These are phyloP conservation scores for Nycticebus coucang DNA, from an alignment of 2,113 vertebrate species.

Conservation along the genomic window DNA sequence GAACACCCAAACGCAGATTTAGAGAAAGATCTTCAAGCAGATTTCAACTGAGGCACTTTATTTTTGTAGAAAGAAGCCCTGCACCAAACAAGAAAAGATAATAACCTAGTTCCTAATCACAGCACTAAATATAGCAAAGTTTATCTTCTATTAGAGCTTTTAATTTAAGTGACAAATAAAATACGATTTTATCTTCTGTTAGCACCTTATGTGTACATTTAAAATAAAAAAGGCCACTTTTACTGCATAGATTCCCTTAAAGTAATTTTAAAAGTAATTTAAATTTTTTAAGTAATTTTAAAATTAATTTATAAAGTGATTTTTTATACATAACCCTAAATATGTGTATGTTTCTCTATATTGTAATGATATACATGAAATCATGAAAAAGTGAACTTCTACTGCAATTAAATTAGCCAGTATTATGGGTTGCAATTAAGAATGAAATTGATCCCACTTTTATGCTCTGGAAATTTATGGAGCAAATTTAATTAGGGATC, in stretches of 20 bases:
- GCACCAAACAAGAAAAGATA: slow-evolving; percentile 51
- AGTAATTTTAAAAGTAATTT: too few relatives aligned
- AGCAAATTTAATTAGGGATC: neutral
- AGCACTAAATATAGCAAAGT: slow-evolving; percentile 40
- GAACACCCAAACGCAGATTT: neutral
- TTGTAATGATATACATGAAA: neutral
- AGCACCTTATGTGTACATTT: neutral
- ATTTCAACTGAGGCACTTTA: neutral
- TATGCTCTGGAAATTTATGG: neutral
- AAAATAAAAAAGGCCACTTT: neutral
- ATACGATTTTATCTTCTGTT: slow-evolving; percentile 48
- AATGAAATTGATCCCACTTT: neutral
- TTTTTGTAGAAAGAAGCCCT: neutral
- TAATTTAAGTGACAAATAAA: slow-evolving; percentile 60
- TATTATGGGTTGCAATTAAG: neutral
- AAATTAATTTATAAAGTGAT: neutral
- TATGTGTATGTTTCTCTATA: neutral
- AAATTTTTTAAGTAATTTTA: too few relatives aligned
- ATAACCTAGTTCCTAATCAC: slow-evolving; percentile 57
- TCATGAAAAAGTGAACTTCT: neutral
- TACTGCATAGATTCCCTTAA: neutral
- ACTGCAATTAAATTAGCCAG: neutral
- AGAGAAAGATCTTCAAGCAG: neutral
- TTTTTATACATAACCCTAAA: neutral
- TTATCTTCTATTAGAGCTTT: slow-evolving; percentile 62